Base-by-base conservation (phyloP, 2,797 vertebrate genomes). In the Phataginus tetradactyla region DNA sequence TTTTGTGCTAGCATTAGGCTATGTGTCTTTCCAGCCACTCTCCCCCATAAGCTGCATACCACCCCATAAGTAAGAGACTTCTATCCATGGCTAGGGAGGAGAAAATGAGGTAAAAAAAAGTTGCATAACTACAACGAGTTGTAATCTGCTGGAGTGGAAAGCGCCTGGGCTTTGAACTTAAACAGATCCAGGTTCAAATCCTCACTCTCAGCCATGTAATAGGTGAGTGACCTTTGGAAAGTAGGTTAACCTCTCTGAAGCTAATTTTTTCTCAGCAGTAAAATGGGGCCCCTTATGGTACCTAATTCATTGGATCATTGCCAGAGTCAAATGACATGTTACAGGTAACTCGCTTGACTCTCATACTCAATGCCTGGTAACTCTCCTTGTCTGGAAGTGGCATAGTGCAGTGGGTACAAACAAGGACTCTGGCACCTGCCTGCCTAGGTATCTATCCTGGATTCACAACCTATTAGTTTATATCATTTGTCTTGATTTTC, bases 171-270 rank as follows among this genome's bases (percentile, higher is more conserved):
- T 92, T 87, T 78, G 86, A 55, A 75, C 71, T 64, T 32, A 61
- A 39, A 64, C 4, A 51, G 25, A 49, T 15, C 55, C 34, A n/a
- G 14, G 72, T 74, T 80, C 92, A 63, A 74, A 90, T 80, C 86
- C n/a, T 55, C 57, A 21, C 42, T 18, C 5, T 57, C 3, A 7
- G 61, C 29, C 68, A 63, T 32, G 74, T 53, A 88, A 81, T 53
- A 93, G 51, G 37, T 27, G 61, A 57, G 37, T 27, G 57, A 49
- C 32, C 37, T 94, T 92, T 55, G 21, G 32, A 79, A 93, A 75
- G 49, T 45, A 51, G 29, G 18, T 39, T 49, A 39, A 59, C 83
- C 49, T 93, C 66, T 83, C 72, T 49, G 21, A 55, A 51, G 32
- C 61, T 79, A 45, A 25, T 45, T 71, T 11, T 78, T 84, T 61